Base-by-base conservation (phyloP, 2,113 vertebrate species). In the Saccopteryx leptura region DNA sequence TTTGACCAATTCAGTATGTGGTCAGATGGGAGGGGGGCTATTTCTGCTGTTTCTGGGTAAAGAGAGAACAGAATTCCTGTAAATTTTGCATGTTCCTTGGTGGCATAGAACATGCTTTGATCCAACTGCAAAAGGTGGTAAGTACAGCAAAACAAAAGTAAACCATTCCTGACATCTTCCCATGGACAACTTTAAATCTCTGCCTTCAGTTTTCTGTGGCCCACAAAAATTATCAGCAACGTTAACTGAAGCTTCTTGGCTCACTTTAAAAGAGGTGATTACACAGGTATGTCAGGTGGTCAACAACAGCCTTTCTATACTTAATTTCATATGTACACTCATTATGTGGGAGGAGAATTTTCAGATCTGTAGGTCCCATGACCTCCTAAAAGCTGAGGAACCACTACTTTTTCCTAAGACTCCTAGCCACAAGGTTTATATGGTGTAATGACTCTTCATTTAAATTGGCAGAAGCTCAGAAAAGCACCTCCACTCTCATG, bases 171-270 rank as follows among this genome's bases (percentile, higher is more conserved):
- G 14, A 87, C 88, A 39, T 39, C 39, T 39, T 54, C 26, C 66
- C 4, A 19, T 2, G 56, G 81, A 63, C 63, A 75, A 52, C 33
- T 50, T 79, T 56, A 75, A 80, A 18, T 18, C 50, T 93, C 58
- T 85, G 46, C 52, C 72, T 88, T 88, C 75, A 46, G 23, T 92
- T 63, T 89, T 83, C 54, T 68, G 17, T 90, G 60, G 94, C 31
- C 23, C 19, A 75, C 1, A 84, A 63, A 78, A 78, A 65, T 26
- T 7, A 50, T 61, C 56, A 69, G 26, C 63, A 54, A 69, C 39
- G n/a, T 85, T 74, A 95, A 85, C 9, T 7, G 61, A 83, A 88
- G 26, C n/a, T 88, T 21, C 18, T 76, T 24, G 19, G 8, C 4
- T 92, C 60, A 26, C 18, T n/a, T 2, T 21, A 33, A 85, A 90